Evolutionary conservation across 1,140 invertebrate species (phyloP), one percentile per base, ranked within the genome.

Genomic region (Sarcophaga bullata): DNA sequence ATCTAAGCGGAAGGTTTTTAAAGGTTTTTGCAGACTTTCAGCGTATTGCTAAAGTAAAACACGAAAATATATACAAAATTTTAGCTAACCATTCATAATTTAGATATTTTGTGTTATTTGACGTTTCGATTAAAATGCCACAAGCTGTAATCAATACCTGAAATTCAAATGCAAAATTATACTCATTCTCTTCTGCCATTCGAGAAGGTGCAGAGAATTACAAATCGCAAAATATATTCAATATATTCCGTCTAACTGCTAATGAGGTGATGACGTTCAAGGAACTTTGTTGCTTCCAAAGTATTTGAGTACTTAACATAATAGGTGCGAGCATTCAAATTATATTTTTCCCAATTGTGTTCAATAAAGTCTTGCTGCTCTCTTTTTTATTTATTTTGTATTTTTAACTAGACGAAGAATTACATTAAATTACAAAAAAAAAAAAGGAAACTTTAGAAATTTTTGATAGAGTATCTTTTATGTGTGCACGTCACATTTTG

Each of bases 111-210:
- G 25, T 37, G 25, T 37, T 37, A 37, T 37, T 37, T 37, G 25
- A 37, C 25, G 25, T 37, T 37, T 37, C 25, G 25, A 37, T 37
- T 37, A 37, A 37, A 37, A 37, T 37, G 25, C 25, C 25, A 25
- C 10, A 19, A 72, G 0, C 17, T 10, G 15, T n/a, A 62, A 72
- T 10, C 7, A 91, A 89, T 90, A 92, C 92, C 92, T 92, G 91
- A 89, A 92, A 92, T 89, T 93, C 92, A 89, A 91, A 92, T 83
- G 92, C 91, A 89, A 93, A 93, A 89, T 92, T 91, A 90, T 93
- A 93, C 85, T 92, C 92, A 88, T 48, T 49, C 73, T 81, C 81
- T 50, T 81, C 81, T 73, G 81, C 81, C 81, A 81, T 81, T 80
- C 46, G 58, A 68, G 48, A 7, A 75, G 10, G 10, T 25, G 62